A percentile compares a stretch with the other conserved stretches of the same genome.
Conservation (phyloP, 2,113 vertebrate species). For the Perca schrenkii region DNA sequence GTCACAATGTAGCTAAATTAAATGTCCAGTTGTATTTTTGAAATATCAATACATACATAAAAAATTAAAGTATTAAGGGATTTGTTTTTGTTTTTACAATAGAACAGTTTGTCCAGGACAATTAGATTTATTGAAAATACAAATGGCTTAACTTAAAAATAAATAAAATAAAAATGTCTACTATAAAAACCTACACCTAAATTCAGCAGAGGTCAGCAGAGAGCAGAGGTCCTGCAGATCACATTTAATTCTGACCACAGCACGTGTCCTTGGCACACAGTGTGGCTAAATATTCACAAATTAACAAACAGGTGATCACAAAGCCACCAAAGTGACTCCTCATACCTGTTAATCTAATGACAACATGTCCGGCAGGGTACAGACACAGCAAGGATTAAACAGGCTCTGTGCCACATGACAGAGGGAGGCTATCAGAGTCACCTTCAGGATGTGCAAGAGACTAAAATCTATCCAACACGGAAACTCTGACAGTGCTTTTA, state of each 20-base stretch:
- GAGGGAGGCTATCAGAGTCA: constrained; percentile 63
- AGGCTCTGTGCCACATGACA: constrained; percentile 56
- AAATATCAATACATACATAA: neutral
- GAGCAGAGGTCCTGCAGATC: constrained; percentile 46
- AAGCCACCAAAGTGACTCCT: constrained; percentile 65
- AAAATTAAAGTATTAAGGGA: neutral
- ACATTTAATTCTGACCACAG: constrained; percentile 16
- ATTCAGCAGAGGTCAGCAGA: constrained; percentile 53
- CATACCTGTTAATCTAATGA: constrained; percentile 79
- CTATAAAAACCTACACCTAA: neutral
- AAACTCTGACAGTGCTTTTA: constrained; percentile 70
- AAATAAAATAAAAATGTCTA: neutral
- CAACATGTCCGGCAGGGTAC: constrained; percentile 64
- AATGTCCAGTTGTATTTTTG: neutral
- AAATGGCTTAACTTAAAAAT: neutral
- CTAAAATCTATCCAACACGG: constrained; percentile 72
- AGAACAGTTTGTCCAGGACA: neutral
- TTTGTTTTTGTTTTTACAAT: neutral
- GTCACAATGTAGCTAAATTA: neutral
- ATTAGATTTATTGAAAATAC: neutral
- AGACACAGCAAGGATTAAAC: constrained; percentile 66
- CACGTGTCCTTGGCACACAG: constrained; percentile 54
- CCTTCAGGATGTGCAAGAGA: constrained; percentile 79
- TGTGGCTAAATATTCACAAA: constrained; percentile 70
- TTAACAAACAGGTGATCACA: constrained; percentile 80